Conservation (phyloP, 1,140 invertebrate species). For the Andricus grossulariae region DNA sequence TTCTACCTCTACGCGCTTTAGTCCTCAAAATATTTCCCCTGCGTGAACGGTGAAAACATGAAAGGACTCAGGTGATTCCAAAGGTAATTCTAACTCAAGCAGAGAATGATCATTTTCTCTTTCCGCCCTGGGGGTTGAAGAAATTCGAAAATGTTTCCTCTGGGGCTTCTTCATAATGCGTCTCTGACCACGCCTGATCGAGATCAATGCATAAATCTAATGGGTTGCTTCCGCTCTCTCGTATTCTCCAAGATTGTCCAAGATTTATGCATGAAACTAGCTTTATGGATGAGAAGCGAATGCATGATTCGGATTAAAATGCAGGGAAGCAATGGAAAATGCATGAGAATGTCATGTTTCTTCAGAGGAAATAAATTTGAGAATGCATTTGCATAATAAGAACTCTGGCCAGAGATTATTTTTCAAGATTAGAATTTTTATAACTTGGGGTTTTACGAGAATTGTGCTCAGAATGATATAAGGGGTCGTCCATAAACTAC, state of each 20-base stretch:
- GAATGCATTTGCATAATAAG: not conserved
- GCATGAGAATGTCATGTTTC: not conserved
- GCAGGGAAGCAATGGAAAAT: not conserved
- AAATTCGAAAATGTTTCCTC: not conserved
- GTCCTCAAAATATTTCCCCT: constrained; percentile 17
- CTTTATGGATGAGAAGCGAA: not conserved
- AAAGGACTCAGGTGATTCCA: not conserved
- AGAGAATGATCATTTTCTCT: constrained; percentile 25
- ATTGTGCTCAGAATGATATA: not conserved
- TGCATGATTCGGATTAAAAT: constrained; percentile 3
- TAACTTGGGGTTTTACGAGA: not conserved
- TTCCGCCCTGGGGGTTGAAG: not conserved
- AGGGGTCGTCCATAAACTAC: too few species aligned
- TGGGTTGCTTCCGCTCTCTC: constrained; percentile 1
- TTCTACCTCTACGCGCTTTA: not conserved
- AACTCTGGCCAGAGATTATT: not conserved
- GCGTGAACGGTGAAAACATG: not conserved
- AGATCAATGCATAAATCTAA: constrained; percentile 5
- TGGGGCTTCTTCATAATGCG: constrained; percentile 1
- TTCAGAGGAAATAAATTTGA: constrained; percentile 7
- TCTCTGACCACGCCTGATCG: not conserved
- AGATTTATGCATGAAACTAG: not conserved
- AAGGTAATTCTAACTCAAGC: constrained; percentile 7
- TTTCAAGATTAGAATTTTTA: not conserved
- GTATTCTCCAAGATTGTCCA: not conserved